Conservation (phyloP, 2,113 vertebrate genomes). For the Phycodurus eques region DNA sequence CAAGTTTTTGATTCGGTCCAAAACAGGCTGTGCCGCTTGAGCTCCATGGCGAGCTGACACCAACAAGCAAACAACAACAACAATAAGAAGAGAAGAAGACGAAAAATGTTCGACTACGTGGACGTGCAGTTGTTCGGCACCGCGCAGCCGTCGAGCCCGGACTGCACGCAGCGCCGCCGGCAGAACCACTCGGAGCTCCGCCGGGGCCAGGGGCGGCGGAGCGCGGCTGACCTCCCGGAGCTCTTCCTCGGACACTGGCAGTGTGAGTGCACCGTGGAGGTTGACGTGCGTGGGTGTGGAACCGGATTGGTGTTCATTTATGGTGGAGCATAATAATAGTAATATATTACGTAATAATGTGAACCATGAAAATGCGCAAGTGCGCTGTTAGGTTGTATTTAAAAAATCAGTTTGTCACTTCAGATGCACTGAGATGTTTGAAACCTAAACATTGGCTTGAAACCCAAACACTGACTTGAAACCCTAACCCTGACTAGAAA, state of each 20-base stretch:
- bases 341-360: not conserved
- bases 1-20: not conserved
- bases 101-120: slow-evolving; percentile 90
- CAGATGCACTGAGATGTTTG: too few species aligned
- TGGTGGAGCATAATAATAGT: not conserved
- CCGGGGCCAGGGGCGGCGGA: slow-evolving; percentile 78
- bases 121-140: slow-evolving; percentile 88
- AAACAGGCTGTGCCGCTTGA: not conserved
- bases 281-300: not conserved
- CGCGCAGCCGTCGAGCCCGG: slow-evolving; percentile 87
- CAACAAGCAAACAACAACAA: not conserved
- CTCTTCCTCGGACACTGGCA: slow-evolving; percentile 83
- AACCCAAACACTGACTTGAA: too few species aligned
- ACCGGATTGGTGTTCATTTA: not conserved
- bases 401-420: not conserved
- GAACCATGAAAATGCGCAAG: not conserved
- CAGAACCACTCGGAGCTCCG: slow-evolving; percentile 46
- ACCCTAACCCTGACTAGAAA: too few species aligned
- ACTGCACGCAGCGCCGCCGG: slow-evolving; percentile 85
- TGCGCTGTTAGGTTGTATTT: too few species aligned
- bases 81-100: not conserved
- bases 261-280: slow-evolving; percentile 76
- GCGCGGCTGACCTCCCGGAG: slow-evolving; percentile 89
- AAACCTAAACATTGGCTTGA: too few species aligned
- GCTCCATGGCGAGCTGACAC: not conserved